These are phyloP conservation scores for Eutrigla gurnardus DNA, from an alignment of 2,797 vertebrate genomes.

Conservation along the genomic window DNA sequence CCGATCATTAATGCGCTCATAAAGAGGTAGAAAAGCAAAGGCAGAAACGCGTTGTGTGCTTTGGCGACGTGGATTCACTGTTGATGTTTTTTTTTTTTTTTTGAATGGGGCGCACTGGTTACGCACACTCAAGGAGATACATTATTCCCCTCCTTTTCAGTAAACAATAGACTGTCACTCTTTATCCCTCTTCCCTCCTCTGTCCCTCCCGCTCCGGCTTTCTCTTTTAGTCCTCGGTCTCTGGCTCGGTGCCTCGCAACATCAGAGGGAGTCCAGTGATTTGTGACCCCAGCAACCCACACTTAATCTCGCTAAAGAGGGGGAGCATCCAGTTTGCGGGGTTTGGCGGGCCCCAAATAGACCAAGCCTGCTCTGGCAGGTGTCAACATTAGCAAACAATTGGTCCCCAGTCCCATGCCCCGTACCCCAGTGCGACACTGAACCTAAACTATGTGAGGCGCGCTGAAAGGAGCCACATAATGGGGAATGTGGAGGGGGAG, in stretches of 20 bases:
- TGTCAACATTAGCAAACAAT: constrained; percentile 90
- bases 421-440: constrained; percentile 76
- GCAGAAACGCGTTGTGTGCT: constrained; percentile 45
- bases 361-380: constrained; percentile 84
- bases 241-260: constrained; percentile 88
- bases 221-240: constrained; percentile 77
- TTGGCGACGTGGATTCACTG: constrained; percentile 37
- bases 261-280: constrained; percentile 89
- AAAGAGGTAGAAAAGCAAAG: constrained; percentile 23
- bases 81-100: constrained; percentile 56
- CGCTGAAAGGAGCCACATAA: constrained; percentile 79
- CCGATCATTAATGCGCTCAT: constrained; percentile 19
- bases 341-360: constrained; percentile 81
- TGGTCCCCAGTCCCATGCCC: constrained; percentile 75
- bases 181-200: constrained; percentile 78
- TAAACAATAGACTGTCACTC: constrained; percentile 82
- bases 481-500: constrained; percentile 74
- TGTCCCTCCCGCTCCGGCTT: constrained; percentile 77
- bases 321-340: constrained; percentile 79
- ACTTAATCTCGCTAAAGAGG: constrained; percentile 90
- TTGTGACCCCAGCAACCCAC: constrained; percentile 90
- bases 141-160: constrained; percentile 79
- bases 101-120: constrained; percentile 63
- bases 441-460: constrained; percentile 82
- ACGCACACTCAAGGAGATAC: constrained; percentile 77